Base-by-base conservation (phyloP, 2,888 invertebrate genomes). In the Rhorus exstirpatorius region DNA sequence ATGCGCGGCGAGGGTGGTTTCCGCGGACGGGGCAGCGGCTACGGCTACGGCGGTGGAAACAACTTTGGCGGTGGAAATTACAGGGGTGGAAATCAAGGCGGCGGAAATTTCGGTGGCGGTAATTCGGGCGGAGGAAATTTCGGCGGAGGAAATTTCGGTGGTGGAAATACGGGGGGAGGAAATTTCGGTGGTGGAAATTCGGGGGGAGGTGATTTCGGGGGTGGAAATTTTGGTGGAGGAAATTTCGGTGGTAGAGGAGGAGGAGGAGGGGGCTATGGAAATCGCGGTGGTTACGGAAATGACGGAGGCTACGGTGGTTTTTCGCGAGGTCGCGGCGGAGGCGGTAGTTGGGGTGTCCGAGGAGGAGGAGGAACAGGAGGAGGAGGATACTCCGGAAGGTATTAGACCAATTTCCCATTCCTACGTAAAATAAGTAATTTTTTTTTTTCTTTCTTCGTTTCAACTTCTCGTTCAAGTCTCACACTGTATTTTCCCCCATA, bases 1-100 rank as follows among this genome's bases (percentile, higher is more conserved):
- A 90, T 91, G 84, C 90, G 93, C 24, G 88, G 90, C 19, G 84
- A 87, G 72, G 83, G 87, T 55, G 86, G 87, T 55, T 84, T 86
- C 35, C 87, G 89, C 35, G 72, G 83, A 14, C 74, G 83, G 12
- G 76, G 83, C 4, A 72, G 88, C 8, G 85, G 83, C 26, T 81
- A 85, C 4, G 83, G 88, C 2, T 85, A 85, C 35, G 79, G 84
- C n/a, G 82, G 85, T 4, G 83, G 85, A 12, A 87, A 75, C 60
- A 87, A 75, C 60, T 88, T 82, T 38, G 83, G 83, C 38, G 86
- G 88, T 68, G 86, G 90, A 10, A 86, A 90, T 67, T 68, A 85
- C 38, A 83, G 84, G 7, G 87, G 85, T 49, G 86, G 87, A 38
- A 85, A 85, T 51, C 85, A 83, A 19, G 83, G 88, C 0, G 84